phyloP scores from a whole-genome alignment of 2,113 vertebrate genomes.

The Oncorhynchus tshawytscha region DNA sequence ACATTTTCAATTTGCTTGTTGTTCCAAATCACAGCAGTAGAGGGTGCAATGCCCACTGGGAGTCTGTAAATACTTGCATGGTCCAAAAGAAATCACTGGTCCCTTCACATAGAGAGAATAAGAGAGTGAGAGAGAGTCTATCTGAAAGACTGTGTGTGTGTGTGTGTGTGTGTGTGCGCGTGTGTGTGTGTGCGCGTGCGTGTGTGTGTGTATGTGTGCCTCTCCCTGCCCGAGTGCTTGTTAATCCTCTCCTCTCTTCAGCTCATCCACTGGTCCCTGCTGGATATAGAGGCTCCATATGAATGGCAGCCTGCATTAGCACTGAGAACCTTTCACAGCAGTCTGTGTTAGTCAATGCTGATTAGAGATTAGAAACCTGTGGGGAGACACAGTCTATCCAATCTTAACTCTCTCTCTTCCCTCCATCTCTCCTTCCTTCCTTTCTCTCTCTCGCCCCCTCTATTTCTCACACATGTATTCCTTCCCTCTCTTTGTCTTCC shows the following conservation, averaged over 20 bases:
- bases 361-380: constrained; percentile 70
- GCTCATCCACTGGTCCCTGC: constrained; percentile 54
- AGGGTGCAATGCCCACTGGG: background rate
- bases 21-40: background rate
- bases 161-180: constrained; percentile 5
- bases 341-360: constrained; percentile 68
- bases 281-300: constrained; percentile 56
- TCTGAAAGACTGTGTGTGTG: constrained; percentile 17
- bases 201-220: constrained; percentile 51
- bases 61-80: background rate
- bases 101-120: background rate
- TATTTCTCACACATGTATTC: constrained; percentile 24
- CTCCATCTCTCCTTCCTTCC: constrained; percentile 26
- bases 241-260: constrained; percentile 69
- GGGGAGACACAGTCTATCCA: constrained; percentile 56
- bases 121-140: background rate
- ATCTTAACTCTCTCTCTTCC: constrained; percentile 53
- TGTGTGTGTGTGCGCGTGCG: background rate
- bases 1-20: background rate
- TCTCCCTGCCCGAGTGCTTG: constrained; percentile 69
- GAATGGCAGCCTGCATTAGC: constrained; percentile 66
- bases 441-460: constrained; percentile 23
- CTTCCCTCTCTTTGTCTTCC: constrained; percentile 41
- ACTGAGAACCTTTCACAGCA: constrained; percentile 57
- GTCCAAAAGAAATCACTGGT: background rate